Conservation (phyloP, 2,113 vertebrate species). For the Eleginops maclovinus region DNA sequence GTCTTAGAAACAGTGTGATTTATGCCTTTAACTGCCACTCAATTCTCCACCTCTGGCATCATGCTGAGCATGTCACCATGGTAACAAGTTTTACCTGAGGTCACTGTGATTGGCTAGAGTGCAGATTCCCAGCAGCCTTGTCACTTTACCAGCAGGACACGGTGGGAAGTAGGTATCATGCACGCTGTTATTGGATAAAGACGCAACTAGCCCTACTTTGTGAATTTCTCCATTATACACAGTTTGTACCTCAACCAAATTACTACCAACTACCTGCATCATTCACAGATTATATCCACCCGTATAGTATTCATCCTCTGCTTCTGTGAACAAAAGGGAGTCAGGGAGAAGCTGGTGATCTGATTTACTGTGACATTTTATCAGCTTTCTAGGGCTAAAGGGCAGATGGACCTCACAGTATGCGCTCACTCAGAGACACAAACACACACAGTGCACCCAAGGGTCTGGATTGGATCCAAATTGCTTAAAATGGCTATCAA, state of each 20-base stretch:
- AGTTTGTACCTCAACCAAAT: background rate
- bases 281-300: background rate
- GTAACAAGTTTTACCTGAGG: conserved; percentile 70
- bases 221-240: background rate
- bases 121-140: conserved; percentile 30
- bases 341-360: conserved; percentile 48
- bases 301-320: background rate
- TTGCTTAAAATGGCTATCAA: conserved; percentile 7
- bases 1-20: conserved; percentile 26
- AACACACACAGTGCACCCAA: conserved; percentile 8
- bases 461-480: conserved; percentile 43
- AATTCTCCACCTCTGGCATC: conserved; percentile 56
- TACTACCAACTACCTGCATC: background rate
- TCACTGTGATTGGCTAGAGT: conserved; percentile 58
- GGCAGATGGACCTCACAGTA: conserved; percentile 76
- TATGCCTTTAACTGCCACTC: conserved; percentile 42
- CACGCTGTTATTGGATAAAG: background rate
- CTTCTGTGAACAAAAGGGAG: background rate
- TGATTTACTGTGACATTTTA: conserved; percentile 65
- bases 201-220: conserved; percentile 2
- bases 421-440: conserved; percentile 42
- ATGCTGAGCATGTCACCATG: conserved; percentile 62
- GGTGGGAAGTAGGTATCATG: conserved; percentile 6
- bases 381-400: conserved; percentile 50
- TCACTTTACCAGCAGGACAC: conserved; percentile 22